Base-by-base conservation (phyloP, 2,113 vertebrate genomes). In the Accipiter virgatus region DNA sequence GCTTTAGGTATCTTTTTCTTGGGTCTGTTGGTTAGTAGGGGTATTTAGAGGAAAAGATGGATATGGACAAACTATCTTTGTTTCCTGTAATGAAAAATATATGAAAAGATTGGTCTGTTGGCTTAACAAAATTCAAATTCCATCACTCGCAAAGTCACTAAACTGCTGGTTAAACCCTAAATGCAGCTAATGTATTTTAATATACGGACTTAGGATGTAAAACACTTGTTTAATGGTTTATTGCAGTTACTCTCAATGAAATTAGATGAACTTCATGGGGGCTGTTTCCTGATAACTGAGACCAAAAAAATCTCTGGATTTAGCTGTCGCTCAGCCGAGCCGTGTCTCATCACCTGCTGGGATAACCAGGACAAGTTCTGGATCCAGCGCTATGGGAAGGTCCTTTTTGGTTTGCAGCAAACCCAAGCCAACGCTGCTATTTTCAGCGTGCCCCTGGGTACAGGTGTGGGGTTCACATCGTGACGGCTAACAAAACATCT, bases 321-420 rank as follows among this genome's bases (percentile, higher is more conserved):
- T 25, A 67, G 53, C 15, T 0, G 1, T 16, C 0, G 7, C 59
- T 63, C n/a, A 43, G 65, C 23, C 1, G 2, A 71, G n/a, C n/a
- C 1, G 0, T 15, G 67, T 11, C 53, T 52, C 29, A 23, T 27
- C 7, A 4, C 52, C n/a, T 5, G 2, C 32, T 31, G 81, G 67
- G 42, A 56, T 38, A 68, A 84, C 42, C 0, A 13, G 74, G 74
- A 71, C 21, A 16, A 48, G 16, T 19, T 32, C 65, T 43, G 58
- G 38, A 71, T 18, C 45, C 71, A 53, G 56, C 1, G 3, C 62
- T 23, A 45, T 0, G 27, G 80, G 38, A 77, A 65, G 56, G 34
- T 23, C 42, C 40, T 62, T 45, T 27, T 38, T 19, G 22, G 74
- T 82, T 21, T 23, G 21, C 36, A 68, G 13, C 42, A 27, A 72